Evolutionary conservation across 2,113 vertebrate species (phyloP).

Genomic region (Ctenomys sociabilis): DNA sequence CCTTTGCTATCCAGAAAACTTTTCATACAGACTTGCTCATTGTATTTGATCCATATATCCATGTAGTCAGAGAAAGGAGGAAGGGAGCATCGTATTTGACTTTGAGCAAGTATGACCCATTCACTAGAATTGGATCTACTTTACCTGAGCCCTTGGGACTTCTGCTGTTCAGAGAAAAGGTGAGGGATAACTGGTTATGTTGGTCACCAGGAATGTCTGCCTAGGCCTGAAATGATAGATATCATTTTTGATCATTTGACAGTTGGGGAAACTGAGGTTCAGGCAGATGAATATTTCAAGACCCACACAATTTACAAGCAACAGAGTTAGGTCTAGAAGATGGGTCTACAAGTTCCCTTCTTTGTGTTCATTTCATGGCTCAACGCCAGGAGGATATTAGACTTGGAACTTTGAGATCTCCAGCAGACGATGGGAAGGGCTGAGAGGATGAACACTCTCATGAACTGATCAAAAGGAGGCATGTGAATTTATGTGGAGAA

Average conservation of each 20-base stretch:
- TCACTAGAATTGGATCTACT: neutral
- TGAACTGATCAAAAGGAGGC: slow-evolving; percentile 3
- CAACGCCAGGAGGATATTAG: neutral
- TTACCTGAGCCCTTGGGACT: neutral
- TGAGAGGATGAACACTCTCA: neutral
- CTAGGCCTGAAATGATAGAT: neutral
- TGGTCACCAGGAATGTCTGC: neutral
- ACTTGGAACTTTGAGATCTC: neutral
- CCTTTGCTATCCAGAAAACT: neutral
- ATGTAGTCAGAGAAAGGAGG: neutral
- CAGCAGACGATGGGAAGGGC: neutral
- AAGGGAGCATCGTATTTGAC: neutral
- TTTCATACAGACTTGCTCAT: neutral
- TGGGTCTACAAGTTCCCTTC: neutral
- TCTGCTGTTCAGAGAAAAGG: neutral
- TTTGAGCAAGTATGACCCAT: neutral
- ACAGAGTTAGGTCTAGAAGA: neutral
- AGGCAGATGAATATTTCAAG: neutral
- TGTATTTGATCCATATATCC: neutral
- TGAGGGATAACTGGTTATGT: neutral
- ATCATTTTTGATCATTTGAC: neutral
- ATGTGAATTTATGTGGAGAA: neutral
- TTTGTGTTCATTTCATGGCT: neutral
- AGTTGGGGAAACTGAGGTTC: slow-evolving; percentile 9
- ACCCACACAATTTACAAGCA: neutral